Evolutionary conservation across 1,140 invertebrate genomes (phyloP), one percentile per base, ranked within the genome.

Genomic region (Sesamia nonagrioides): DNA sequence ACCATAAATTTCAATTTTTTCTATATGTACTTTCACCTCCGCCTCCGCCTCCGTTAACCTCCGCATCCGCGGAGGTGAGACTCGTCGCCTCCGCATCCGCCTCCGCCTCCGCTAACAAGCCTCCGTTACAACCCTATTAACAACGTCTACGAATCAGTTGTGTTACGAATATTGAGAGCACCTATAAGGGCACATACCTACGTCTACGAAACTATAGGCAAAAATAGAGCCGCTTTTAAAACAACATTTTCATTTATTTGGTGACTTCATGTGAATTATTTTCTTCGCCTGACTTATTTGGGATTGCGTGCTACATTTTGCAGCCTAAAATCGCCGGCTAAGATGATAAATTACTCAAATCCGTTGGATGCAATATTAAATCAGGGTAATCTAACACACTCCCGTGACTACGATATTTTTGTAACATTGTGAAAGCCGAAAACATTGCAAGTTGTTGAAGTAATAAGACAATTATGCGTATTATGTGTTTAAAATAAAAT

Each of bases 401-500:
- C 42, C 40, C 37, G 73, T 75, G 17, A 50, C 63, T 21, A 50
- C 42, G 58, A 50, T 74, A 74, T 74, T 74, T 75, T 63, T 45
- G 45, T 61, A 61, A 42, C 73, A 75, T 75, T 75, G 40, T 63
- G 73, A 42, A 75, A 75, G 71, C 15, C 33, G 15, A 60, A 56
- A 75, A 74, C 17, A 61, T 75, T 75, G 42, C 73, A 50, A 60
- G 40, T 17, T 7, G 6, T n/a, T 60, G 60, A 63, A 35, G 58
- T 75, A 75, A 63, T 17, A 61, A 73, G 17, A 75, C n/a, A 75
- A 75, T 75, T 63, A 60, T 45, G 40, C 6, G 17, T 45, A 61
- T 63, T 75, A 75, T 60, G 54, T 75, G 11, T 75, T 61, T 75
- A 48, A 63, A 63, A 75, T 42, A 35, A 9, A 50, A 63, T 75